Evolutionary conservation across 2,888 invertebrate genomes (phyloP).

Genomic region (Argyresthia albistria): DNA sequence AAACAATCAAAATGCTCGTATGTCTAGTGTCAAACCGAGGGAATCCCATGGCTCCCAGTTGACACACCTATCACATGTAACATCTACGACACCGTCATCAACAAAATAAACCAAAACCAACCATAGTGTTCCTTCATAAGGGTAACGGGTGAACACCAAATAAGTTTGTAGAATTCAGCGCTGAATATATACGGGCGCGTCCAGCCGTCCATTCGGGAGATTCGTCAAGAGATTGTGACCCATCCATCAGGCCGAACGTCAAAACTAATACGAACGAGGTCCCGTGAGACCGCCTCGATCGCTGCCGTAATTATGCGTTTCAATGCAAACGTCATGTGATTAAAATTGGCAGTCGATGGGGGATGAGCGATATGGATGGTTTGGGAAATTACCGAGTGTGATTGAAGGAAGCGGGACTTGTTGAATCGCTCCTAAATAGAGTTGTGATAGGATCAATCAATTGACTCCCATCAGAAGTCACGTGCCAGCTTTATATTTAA

Average conservation of each 20-base stretch:
- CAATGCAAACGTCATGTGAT: constrained; percentile 59
- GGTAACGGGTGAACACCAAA: neutral
- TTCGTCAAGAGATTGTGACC: constrained; percentile 60
- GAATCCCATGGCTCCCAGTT: constrained; percentile 42
- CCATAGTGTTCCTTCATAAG: neutral
- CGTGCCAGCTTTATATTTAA: no score
- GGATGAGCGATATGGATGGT: constrained; percentile 19
- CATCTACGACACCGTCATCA: constrained; percentile 22
- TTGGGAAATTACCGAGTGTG: neutral
- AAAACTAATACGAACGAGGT: constrained; percentile 66
- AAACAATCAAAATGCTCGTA: constrained; percentile 45
- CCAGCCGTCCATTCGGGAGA: constrained; percentile 60
- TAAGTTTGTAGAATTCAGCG: neutral
- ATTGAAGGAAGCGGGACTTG: neutral
- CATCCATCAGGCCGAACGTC: constrained; percentile 70
- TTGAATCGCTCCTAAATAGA: neutral
- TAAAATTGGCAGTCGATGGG: constrained; percentile 67
- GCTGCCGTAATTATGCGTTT: constrained; percentile 58
- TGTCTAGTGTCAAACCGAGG: constrained; percentile 45
- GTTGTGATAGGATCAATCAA: neutral
- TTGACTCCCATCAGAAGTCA: no score
- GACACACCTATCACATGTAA: constrained; percentile 47
- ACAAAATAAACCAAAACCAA: neutral
- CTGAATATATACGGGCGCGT: constrained; percentile 57
- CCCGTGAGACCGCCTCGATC: constrained; percentile 62